These are phyloP conservation scores for Diogma glabrata DNA, from an alignment of 2,888 invertebrate genomes.

Conservation along the genomic window DNA sequence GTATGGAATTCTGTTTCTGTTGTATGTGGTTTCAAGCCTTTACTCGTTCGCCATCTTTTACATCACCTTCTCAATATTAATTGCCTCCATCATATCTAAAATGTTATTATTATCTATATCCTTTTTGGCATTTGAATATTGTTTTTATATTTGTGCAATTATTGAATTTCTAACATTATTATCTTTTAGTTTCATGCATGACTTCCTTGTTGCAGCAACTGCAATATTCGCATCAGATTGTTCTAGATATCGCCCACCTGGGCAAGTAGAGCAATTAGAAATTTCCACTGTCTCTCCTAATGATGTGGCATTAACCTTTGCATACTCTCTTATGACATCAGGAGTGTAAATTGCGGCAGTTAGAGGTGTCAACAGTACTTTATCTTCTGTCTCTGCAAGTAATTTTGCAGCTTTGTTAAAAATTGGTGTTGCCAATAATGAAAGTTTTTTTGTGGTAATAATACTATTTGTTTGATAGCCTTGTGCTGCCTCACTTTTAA, in stretches of 20 bases:
- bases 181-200: too few relatives aligned
- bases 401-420: not conserved
- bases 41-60: too few relatives aligned
- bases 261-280: not conserved
- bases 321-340: not conserved
- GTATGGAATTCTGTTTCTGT: too few relatives aligned
- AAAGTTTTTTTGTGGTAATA: not conserved
- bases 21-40: too few relatives aligned
- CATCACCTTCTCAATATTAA: too few relatives aligned
- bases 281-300: not conserved
- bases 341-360: not conserved
- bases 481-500: too few relatives aligned
- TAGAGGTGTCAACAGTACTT: not conserved
- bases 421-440: not conserved
- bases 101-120: too few relatives aligned
- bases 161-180: too few relatives aligned
- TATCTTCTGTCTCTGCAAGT: not conserved
- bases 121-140: too few relatives aligned
- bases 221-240: not conserved
- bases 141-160: too few relatives aligned
- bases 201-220: not conserved
- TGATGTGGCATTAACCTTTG: not conserved
- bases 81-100: too few relatives aligned
- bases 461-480: too few relatives aligned
- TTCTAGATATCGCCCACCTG: not conserved